Conservation (phyloP, 2,888 invertebrate genomes). For the Cosmia pyralina region DNA sequence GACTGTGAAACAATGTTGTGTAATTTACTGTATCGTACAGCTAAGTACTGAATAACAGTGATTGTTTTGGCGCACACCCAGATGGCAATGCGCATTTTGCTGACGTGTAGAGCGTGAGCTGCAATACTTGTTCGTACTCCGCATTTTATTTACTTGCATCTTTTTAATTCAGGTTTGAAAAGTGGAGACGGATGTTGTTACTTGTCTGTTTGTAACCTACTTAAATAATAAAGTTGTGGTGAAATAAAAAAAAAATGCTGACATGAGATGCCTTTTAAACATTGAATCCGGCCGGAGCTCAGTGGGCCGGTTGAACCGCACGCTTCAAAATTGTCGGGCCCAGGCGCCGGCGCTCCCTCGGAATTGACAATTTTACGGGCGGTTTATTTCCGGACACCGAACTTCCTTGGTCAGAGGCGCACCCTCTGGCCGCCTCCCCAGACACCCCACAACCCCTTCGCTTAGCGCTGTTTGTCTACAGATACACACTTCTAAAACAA, state of each 20-base stretch:
- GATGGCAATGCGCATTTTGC: constrained; percentile 85
- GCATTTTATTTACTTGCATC: constrained; percentile 55
- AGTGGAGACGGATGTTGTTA: constrained; percentile 20
- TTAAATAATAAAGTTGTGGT: constrained; percentile 43
- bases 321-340: constrained; percentile 83
- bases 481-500: constrained; percentile 70
- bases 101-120: constrained; percentile 77
- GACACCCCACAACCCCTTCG: constrained; percentile 77
- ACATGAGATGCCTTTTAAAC: constrained; percentile 71
- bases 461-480: constrained; percentile 73
- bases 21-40: constrained; percentile 74
- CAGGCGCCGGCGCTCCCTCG: constrained; percentile 84
- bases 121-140: constrained; percentile 59
- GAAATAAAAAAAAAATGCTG: constrained; percentile 65
- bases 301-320: constrained; percentile 70
- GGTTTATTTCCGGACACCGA: constrained; percentile 91
- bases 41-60: constrained; percentile 88
- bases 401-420: constrained; percentile 85
- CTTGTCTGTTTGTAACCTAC: constrained; percentile 25
- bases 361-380: constrained; percentile 93
- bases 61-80: constrained; percentile 89
- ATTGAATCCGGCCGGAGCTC: constrained; percentile 66
- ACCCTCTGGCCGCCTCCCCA: constrained; percentile 73
- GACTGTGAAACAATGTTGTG: constrained; percentile 71
- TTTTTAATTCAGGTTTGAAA: constrained; percentile 51